phyloP scores from a whole-genome alignment of 2,113 vertebrate species.

The Oncorhynchus tshawytscha region DNA sequence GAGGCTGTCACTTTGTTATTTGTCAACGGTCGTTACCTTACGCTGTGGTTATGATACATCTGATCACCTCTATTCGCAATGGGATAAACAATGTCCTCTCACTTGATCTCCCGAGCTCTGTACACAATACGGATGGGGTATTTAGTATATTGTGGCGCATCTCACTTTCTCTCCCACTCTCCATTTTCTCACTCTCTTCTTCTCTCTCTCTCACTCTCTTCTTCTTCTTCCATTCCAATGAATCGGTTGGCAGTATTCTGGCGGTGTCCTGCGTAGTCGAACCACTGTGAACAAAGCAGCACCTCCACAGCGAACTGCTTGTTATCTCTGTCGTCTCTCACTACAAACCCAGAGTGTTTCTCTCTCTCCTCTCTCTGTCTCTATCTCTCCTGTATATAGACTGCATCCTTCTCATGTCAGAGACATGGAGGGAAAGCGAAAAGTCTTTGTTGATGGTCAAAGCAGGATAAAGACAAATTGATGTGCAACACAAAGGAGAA shows the following conservation, averaged over 20 bases:
- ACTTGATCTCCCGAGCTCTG: background rate
- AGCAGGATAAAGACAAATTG: background rate
- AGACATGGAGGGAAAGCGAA: background rate
- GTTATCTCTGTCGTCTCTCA: constrained; percentile 10
- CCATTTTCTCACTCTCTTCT: constrained; percentile 1
- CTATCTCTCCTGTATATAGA: background rate
- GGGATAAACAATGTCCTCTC: background rate
- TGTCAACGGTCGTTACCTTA: background rate
- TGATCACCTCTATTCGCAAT: background rate
- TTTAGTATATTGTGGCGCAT: background rate
- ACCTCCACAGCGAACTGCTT: constrained; percentile 6
- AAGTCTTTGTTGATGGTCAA: background rate
- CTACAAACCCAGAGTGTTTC: background rate
- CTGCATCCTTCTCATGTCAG: background rate
- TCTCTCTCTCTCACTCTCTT: background rate
- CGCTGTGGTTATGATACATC: background rate
- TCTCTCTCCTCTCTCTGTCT: too few relatives aligned
- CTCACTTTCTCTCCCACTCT: background rate
- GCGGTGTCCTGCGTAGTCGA: background rate
- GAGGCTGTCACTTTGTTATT: background rate
- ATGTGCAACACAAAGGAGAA: background rate
- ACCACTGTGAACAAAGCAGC: constrained; percentile 13
- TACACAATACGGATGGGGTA: background rate
- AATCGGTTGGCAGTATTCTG: background rate
- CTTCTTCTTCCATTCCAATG: background rate